A percentile compares a stretch with the other conserved stretches of the same genome.
phyloP scores from a whole-genome alignment of 2,797 vertebrate species.

The Scolopax bukidnonensis region DNA sequence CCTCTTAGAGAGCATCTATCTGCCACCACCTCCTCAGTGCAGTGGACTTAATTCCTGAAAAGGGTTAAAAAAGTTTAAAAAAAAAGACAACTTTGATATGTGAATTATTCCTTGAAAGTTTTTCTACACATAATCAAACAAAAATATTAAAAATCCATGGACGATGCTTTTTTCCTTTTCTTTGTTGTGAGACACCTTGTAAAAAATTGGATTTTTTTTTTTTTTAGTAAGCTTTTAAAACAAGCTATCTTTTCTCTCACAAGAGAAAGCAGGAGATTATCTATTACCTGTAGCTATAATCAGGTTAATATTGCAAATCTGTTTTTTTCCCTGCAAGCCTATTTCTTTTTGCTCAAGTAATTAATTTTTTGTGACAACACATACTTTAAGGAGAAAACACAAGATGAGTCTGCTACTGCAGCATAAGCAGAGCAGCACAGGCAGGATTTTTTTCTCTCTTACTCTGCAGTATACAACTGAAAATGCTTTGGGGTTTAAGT shows the following conservation, averaged over 20 bases:
- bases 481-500: conserved; percentile 27
- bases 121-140: background rate
- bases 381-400: conserved; percentile 70
- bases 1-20: background rate
- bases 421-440: conserved; percentile 6
- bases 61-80: background rate
- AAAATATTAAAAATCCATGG: background rate
- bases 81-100: background rate
- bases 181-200: background rate
- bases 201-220: background rate
- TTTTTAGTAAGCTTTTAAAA: background rate
- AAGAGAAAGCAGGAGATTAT: conserved; percentile 17
- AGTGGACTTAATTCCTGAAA: background rate
- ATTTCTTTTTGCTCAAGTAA: conserved; percentile 71
- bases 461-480: conserved; percentile 19
- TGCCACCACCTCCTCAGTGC: background rate
- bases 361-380: conserved; percentile 73
- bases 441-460: background rate
- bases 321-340: conserved; percentile 57
- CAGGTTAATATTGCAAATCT: conserved; percentile 62
- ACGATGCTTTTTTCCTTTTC: background rate
- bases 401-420: conserved; percentile 43
- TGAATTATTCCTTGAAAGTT: background rate
- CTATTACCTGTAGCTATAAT: conserved; percentile 31
- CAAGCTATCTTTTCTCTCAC: background rate